phyloP scores from a whole-genome alignment of 2,888 invertebrate species.

The Tetragonula carbonaria region DNA sequence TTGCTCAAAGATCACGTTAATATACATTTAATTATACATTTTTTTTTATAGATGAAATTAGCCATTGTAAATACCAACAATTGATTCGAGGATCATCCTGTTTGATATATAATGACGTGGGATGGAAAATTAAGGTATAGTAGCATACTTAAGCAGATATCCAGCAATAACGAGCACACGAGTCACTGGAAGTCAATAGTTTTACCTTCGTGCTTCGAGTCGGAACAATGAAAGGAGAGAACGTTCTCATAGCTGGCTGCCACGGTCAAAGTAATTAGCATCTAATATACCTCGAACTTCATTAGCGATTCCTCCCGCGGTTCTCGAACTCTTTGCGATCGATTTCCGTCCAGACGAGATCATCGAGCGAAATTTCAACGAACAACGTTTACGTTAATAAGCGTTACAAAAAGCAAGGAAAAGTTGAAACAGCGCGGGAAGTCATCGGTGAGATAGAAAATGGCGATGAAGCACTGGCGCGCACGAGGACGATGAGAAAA shows the following conservation, averaged over 20 bases:
- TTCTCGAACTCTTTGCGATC: slow-evolving; percentile 30
- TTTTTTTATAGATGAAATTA: too few species aligned
- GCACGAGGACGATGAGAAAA: slow-evolving; percentile 25
- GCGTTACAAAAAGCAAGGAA: neutral
- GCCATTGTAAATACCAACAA: neutral
- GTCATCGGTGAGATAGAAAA: neutral
- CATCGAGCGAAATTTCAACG: neutral
- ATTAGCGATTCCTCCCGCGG: slow-evolving; percentile 50
- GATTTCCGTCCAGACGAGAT: neutral
- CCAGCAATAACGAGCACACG: neutral
- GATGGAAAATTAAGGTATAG: neutral
- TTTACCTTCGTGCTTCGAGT: slow-evolving; percentile 9
- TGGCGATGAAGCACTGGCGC: neutral
- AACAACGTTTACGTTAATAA: neutral
- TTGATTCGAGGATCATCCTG: neutral
- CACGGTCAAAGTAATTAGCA: slow-evolving; percentile 63
- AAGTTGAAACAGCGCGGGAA: neutral
- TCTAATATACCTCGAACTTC: slow-evolving; percentile 66
- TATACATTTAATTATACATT: neutral
- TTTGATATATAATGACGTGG: neutral
- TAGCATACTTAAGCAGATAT: neutral
- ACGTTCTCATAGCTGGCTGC: slow-evolving; percentile 57
- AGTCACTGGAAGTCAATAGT: slow-evolving; percentile 25
- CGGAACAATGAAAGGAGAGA: slow-evolving; percentile 57
- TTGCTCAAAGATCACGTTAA: neutral